Conservation (phyloP, 2,797 vertebrate species). For the Urocyon cinereoargenteus region DNA sequence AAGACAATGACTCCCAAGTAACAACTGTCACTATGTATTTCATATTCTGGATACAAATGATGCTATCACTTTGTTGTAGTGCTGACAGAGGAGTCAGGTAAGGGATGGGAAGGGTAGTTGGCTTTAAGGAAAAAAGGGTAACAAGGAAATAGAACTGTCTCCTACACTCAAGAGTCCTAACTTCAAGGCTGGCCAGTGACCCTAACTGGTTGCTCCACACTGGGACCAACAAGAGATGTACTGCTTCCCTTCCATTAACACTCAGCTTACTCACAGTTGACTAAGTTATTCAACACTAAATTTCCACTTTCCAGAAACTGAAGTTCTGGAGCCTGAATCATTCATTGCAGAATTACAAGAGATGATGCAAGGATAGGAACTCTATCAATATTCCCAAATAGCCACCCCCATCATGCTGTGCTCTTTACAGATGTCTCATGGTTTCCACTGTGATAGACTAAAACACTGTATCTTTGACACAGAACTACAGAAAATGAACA, state of each 20-base stretch:
- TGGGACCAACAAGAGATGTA: neutral
- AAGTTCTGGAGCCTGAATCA: neutral
- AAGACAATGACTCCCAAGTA: neutral
- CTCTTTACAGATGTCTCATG: accelerated
- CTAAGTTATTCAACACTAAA: too few relatives aligned
- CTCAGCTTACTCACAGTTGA: too few relatives aligned
- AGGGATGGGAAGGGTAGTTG: accelerated
- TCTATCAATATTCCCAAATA: neutral
- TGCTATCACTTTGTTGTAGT: accelerated
- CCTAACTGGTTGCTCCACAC: accelerated
- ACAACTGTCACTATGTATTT: accelerated
- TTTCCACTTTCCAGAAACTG: neutral
- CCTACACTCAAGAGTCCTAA: accelerated
- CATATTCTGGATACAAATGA: accelerated
- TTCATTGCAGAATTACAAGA: neutral
- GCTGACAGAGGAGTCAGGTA: too few relatives aligned
- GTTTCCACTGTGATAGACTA: neutral
- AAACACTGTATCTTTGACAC: neutral
- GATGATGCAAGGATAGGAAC: accelerated
- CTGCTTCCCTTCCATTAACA: neutral
- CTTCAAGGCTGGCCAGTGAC: too few relatives aligned
- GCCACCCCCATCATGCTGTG: accelerated
- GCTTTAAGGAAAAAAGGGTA: neutral
- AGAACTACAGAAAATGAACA: neutral
- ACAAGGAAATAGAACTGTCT: neutral